Evolutionary conservation across 1,140 invertebrate genomes (phyloP).

Genomic region (Triops longicaudatus): DNA sequence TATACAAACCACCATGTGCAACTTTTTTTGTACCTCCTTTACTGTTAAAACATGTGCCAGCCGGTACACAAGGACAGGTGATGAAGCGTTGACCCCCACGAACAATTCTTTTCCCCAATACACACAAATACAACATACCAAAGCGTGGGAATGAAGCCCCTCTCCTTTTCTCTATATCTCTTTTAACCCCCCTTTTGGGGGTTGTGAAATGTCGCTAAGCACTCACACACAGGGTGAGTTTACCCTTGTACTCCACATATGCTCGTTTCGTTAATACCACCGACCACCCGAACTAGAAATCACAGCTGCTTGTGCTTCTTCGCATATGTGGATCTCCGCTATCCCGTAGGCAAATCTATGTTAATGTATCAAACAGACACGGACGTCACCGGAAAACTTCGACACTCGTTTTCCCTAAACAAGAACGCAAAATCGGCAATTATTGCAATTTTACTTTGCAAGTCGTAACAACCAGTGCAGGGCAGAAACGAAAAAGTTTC

Average conservation of each 20-base stretch:
- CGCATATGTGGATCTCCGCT: background rate
- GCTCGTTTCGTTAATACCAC: background rate
- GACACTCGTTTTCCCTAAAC: too few species aligned
- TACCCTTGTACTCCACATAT: too few species aligned
- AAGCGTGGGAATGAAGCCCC: conserved; percentile 6
- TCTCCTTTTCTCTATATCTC: background rate
- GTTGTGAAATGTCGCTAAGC: background rate
- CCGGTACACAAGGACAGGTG: background rate
- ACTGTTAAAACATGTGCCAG: background rate
- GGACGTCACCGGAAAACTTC: too few species aligned
- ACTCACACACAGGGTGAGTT: background rate
- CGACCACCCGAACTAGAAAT: background rate
- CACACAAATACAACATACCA: background rate
- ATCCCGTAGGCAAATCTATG: background rate
- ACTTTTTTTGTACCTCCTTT: background rate
- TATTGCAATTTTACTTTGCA: too few species aligned
- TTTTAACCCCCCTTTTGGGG: background rate
- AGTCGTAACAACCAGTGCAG: too few species aligned
- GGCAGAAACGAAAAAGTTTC: too few species aligned
- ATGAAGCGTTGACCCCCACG: background rate
- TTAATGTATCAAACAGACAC: background rate
- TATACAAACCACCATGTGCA: conserved; percentile 1
- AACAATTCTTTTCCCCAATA: background rate
- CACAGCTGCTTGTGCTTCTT: background rate
- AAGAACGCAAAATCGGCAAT: too few species aligned